A percentile compares a stretch with the other conserved stretches of the same genome.
These are phyloP conservation scores for Cataglyphis hispanica DNA, from an alignment of 1,140 invertebrate species.

Conservation along the genomic window DNA sequence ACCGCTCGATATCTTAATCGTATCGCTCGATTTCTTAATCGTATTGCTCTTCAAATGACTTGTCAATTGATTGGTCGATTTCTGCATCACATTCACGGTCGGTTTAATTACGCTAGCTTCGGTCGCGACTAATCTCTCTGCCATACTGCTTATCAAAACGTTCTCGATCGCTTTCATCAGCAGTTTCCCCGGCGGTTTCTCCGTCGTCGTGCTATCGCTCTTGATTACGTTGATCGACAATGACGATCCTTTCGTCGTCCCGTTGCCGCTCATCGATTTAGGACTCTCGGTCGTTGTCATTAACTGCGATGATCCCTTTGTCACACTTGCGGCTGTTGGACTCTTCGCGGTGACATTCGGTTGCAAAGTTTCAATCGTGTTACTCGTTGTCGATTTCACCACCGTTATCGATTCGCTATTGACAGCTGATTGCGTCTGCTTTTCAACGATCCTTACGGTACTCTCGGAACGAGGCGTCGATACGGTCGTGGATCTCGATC, in stretches of 20 bases:
- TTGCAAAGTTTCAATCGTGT: not conserved
- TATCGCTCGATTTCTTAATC: not conserved
- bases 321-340: not conserved
- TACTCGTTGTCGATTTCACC: not conserved
- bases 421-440: not conserved
- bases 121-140: not conserved
- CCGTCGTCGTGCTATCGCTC: not conserved
- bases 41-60: too few relatives aligned
- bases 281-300: not conserved
- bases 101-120: not conserved
- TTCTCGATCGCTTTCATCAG: not conserved
- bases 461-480: not conserved
- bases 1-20: not conserved
- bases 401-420: not conserved
- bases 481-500: not conserved
- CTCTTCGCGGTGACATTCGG: not conserved
- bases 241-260: not conserved
- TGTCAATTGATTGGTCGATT: too few relatives aligned
- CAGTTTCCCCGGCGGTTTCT: not conserved
- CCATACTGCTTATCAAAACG: too few relatives aligned
- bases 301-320: too few relatives aligned
- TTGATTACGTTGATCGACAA: not conserved
- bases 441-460: not conserved
- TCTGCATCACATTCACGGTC: conserved; percentile 1
- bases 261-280: not conserved